Evolutionary conservation across 2,797 vertebrate genomes (phyloP), one percentile per base, ranked within the genome.

Genomic region (Coranthus polyacanthus): DNA sequence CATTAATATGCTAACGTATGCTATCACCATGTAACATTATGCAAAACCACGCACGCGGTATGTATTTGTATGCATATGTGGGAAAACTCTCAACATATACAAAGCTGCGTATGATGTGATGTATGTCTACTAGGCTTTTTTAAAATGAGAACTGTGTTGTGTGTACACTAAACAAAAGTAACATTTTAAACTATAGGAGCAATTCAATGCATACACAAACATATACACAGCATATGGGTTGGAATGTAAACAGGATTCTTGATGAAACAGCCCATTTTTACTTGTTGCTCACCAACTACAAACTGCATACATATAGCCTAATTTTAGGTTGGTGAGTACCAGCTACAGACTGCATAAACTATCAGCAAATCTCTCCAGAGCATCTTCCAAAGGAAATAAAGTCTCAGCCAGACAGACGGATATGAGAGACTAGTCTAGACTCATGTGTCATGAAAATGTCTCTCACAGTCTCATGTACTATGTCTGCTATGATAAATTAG

Each of bases 261-360:
- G 52, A 79, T 68, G 12, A 71, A 72, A 62, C 11, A 44, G 7
- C 21, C 45, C 54, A 50, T 46, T 70, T 82, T 61, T 34, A 75
- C n/a, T n/a, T n/a, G n/a, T n/a, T n/a, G n/a, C n/a, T n/a, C n/a
- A n/a, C n/a, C n/a, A n/a, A n/a, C n/a, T n/a, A n/a, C n/a, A n/a
- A n/a, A n/a, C 57, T 64, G 66, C 73, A 75, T 81, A 71, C 36
- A 49, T 66, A 69, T 7, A 55, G 43, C 44, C 70, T 53, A 26
- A 77, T 72, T 75, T 75, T 49, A 75, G 43, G 16, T 44, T 69
- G 36, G 62, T 62, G 59, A 75, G 51, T 22, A 53, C 34, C 34
- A 37, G 62, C 61, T 75, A 72, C 78, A 82, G 65, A 76, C 78
- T 76, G 82, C 72, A 89, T 86, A 64, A 79, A 65, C 43, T 52